A percentile compares a stretch with the other conserved stretches of the same genome.
phyloP scores from a whole-genome alignment of 2,797 vertebrate genomes.

The Pangasius djambal region DNA sequence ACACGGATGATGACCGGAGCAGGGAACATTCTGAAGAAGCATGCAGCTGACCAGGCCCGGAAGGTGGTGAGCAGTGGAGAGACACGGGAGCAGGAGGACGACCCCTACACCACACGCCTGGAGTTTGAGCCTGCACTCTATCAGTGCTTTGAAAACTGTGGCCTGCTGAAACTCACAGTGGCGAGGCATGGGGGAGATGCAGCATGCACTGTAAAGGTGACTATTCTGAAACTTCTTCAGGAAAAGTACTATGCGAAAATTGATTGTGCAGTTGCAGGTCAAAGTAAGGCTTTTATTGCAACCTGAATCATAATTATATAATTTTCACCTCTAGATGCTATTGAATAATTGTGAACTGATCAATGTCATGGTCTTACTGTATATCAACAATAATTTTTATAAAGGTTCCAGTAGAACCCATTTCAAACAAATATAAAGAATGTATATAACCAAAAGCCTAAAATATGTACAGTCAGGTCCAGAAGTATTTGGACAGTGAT shows the following conservation, averaged over 20 bases:
- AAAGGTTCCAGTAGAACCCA: background rate
- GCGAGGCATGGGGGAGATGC: slow-evolving; percentile 75
- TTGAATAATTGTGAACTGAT: background rate
- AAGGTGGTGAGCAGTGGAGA: slow-evolving; percentile 81
- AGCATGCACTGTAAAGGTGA: slow-evolving; percentile 76
- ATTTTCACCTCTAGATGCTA: background rate
- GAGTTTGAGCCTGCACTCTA: slow-evolving; percentile 80
- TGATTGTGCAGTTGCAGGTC: background rate
- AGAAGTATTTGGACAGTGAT: no score
- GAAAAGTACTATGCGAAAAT: background rate
- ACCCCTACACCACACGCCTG: slow-evolving; percentile 76
- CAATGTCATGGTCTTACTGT: background rate
- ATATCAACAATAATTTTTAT: background rate
- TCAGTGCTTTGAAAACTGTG: slow-evolving; percentile 87
- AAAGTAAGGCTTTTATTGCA: slow-evolving; percentile 3
- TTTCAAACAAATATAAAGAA: background rate
- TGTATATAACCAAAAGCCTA: background rate
- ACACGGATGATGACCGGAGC: slow-evolving; percentile 89
- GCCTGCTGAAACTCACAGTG: slow-evolving; percentile 79
- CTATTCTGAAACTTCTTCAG: background rate
- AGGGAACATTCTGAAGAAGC: slow-evolving; percentile 86
- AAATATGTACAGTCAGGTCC: no score
- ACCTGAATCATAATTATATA: background rate
- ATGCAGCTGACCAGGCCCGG: slow-evolving; percentile 84
- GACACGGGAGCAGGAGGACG: slow-evolving; percentile 75